Base-by-base conservation (phyloP, 30 jellyfish, hydroid and myxozoan species). In the Morbakka virulenta region DNA sequence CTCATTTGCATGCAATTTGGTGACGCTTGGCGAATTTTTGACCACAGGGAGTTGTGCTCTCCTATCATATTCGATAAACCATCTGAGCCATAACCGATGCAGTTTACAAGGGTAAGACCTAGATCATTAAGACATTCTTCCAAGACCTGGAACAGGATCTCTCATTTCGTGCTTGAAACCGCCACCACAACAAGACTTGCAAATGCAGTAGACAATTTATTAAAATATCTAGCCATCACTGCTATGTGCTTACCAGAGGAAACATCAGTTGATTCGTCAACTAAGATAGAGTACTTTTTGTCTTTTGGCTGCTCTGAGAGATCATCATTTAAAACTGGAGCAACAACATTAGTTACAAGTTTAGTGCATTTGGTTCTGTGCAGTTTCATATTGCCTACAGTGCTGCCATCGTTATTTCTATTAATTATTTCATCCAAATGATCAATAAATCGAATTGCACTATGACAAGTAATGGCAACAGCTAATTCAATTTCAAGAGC, bases 261-360 rank as follows among this genome's bases (percentile, higher is more conserved):
- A 2, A 77, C 88, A 63, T 77, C 88, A 1, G 88, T 77, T 6
- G 89, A 78, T 27, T 78, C 89, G 62, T 78, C 85, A 20, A 78
- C 61, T 34, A 78, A 47, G 1, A 78, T 77, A 32, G 87, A 74
- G 57, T 28, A 83, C 76, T 74, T 74, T 75, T 83, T 73, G 47
- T 52, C 80, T 34, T 30, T 28, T 17, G 74, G 50, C 21, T 75
- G 36, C 28, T 62, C 77, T 29, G 72, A 14, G 29, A 83, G 31
- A 35, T 62, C 74, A 79, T 73, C 64, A 24, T 76, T 74, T 68
- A 74, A 22, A 20, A 76, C 82, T 9, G 91, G 95, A 14, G 95
- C 67, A 12, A 83, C 52, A 57, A 82, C 84, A 57, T 74, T 62
- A 29, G 69, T 74, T 11, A 83, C 28, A 30, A 83, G 78, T 69